These are phyloP conservation scores for Pseudomyrmex sp. DNA, from an alignment of 1,140 invertebrate species.

Conservation along the genomic window DNA sequence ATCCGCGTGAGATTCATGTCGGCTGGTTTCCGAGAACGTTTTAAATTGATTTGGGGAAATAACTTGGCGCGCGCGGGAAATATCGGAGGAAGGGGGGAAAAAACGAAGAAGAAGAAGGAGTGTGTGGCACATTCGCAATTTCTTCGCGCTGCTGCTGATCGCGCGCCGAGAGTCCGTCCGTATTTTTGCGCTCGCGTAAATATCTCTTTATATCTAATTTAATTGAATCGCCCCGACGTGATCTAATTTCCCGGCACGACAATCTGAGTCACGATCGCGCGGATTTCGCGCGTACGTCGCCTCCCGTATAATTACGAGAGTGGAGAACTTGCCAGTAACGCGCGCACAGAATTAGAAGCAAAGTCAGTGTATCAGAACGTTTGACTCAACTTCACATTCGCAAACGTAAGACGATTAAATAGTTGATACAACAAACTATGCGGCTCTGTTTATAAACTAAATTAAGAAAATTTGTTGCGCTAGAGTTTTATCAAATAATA, in stretches of 20 bases:
- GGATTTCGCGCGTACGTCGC: conserved; percentile 5
- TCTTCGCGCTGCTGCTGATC: background rate
- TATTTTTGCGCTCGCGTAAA: background rate
- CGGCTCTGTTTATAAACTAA: too few species aligned
- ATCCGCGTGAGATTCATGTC: conserved; percentile 19
- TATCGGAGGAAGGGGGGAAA: background rate
- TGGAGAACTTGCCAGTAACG: conserved; percentile 13
- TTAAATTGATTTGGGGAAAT: conserved; percentile 47
- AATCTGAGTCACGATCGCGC: conserved; percentile 42
- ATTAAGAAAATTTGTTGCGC: too few species aligned
- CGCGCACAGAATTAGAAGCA: background rate
- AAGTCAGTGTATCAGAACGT: background rate
- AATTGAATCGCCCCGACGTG: conserved; percentile 28
- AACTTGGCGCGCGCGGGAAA: conserved; percentile 9
- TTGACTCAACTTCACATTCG: too few species aligned
- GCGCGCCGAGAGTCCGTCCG: background rate
- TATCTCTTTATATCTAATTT: background rate
- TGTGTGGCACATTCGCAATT: background rate
- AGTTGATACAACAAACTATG: too few species aligned
- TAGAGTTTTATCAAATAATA: too few species aligned
- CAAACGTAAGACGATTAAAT: too few species aligned
- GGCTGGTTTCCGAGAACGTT: conserved; percentile 32
- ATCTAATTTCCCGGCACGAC: conserved; percentile 43
- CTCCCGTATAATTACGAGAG: conserved; percentile 31
- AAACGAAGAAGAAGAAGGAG: background rate